phyloP scores from a whole-genome alignment of 2,113 vertebrate species.

The Pedetes capensis region DNA sequence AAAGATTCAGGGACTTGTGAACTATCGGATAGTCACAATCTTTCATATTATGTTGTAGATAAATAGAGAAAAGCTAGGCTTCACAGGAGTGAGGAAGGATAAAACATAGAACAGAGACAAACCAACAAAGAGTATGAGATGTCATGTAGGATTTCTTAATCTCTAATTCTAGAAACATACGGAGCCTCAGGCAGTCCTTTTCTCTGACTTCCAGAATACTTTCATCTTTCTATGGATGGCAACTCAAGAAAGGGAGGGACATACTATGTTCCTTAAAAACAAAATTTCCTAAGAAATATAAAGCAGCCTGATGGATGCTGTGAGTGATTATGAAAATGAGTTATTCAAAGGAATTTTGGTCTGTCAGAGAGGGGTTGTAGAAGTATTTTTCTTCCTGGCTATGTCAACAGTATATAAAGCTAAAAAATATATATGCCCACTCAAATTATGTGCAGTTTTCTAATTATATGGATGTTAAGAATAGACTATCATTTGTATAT shows the following conservation, averaged over 20 bases:
- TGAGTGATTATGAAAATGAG: background rate
- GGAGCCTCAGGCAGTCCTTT: background rate
- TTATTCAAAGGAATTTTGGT: background rate
- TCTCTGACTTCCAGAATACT: background rate
- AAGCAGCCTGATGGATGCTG: background rate
- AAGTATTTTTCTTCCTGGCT: background rate
- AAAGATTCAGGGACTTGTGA: background rate
- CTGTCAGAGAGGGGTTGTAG: background rate
- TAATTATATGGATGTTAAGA: background rate
- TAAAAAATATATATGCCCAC: background rate
- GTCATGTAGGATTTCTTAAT: background rate
- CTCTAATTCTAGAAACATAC: background rate
- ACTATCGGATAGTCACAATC: background rate
- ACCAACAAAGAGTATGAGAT: too few relatives aligned
- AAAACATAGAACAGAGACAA: background rate
- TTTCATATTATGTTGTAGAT: background rate
- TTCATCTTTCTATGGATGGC: background rate
- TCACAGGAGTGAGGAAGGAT: background rate
- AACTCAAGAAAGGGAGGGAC: background rate
- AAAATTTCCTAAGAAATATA: background rate
- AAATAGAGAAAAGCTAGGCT: background rate
- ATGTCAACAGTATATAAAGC: background rate
- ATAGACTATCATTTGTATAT: background rate
- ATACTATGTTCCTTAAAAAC: background rate
- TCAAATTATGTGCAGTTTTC: background rate